phyloP scores from a whole-genome alignment of 2,888 invertebrate genomes.

The Tipula helvola region DNA sequence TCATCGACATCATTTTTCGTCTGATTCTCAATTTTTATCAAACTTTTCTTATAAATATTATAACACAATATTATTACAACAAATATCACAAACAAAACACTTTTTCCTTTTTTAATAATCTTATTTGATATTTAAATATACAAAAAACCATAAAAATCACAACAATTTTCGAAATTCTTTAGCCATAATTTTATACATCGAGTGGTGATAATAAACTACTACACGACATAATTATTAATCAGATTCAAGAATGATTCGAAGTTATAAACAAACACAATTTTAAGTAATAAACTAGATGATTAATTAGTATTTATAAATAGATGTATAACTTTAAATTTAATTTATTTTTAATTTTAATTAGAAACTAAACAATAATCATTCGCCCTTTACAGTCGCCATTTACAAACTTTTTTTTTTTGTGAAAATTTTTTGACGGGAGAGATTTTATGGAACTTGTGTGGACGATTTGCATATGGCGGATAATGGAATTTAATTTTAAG shows the following conservation, averaged over 20 bases:
- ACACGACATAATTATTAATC: neutral
- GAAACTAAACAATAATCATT: neutral
- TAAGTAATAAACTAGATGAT: neutral
- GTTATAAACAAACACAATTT: neutral
- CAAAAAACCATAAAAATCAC: neutral
- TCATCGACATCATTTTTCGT: neutral
- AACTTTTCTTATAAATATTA: neutral
- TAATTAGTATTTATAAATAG: neutral
- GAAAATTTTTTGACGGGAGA: neutral
- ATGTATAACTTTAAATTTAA: neutral
- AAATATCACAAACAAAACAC: neutral
- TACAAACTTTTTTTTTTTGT: neutral
- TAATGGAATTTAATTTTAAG: neutral
- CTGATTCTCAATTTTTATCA: neutral
- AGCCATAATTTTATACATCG: neutral
- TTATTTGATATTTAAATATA: neutral
- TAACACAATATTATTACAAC: constrained; percentile 4
- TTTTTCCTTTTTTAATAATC: neutral
- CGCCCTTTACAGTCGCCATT: neutral
- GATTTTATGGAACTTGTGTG: neutral
- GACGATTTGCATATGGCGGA: neutral
- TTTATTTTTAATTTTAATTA: neutral
- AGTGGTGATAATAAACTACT: neutral
- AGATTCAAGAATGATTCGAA: neutral
- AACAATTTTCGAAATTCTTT: neutral